Evolutionary conservation across 2,113 vertebrate species (phyloP).

Genomic region (Rhinopomastus cyanomelas): DNA sequence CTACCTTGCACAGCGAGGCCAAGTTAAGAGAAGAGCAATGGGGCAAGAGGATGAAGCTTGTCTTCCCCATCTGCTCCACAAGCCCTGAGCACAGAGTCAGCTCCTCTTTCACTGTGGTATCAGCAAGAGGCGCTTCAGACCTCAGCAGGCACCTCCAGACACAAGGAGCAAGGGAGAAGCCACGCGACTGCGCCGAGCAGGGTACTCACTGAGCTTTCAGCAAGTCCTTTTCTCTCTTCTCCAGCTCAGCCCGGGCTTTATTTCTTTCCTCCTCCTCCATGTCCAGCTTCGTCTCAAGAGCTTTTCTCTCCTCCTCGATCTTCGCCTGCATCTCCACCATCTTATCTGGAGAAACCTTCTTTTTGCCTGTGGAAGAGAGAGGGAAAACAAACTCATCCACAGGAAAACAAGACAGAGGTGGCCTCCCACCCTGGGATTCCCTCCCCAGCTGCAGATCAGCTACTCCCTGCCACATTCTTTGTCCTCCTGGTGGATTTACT

Average conservation of each 20-base stretch:
- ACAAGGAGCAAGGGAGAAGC: not conserved
- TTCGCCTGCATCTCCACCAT: constrained; percentile 99
- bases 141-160: not conserved
- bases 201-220: constrained; percentile 96
- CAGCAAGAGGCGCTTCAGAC: not conserved
- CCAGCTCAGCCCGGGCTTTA: constrained; percentile 94
- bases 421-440: too few relatives aligned
- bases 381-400: not conserved
- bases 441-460: not conserved
- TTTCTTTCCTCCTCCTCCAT: constrained; percentile 99
- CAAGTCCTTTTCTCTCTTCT: constrained; percentile 96
- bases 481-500: not conserved
- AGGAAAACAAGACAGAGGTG: not conserved
- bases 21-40: not conserved
- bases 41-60: not conserved
- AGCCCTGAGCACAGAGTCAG: not conserved
- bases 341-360: constrained; percentile 97
- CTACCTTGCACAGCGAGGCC: not conserved
- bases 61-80: not conserved
- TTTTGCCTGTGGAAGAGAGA: constrained; percentile 81
- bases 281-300: constrained; percentile 95
- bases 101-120: not conserved
- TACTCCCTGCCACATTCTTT: not conserved
- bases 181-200: not conserved
- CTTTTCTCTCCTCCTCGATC: constrained; percentile 96